Conservation (phyloP, 1,140 invertebrate species). For the Fopius arisanus region DNA sequence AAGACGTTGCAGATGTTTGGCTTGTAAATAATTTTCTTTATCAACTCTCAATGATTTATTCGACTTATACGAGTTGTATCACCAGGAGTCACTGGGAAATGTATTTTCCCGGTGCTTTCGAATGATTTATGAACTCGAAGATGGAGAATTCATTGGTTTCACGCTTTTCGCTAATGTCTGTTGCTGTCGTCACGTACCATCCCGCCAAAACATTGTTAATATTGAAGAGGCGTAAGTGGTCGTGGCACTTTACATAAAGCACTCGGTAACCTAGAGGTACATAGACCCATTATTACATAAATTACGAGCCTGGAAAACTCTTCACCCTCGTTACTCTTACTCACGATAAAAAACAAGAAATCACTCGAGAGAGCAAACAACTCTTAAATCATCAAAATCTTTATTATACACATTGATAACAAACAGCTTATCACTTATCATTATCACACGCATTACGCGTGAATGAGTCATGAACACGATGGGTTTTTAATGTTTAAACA, state of each 20-base stretch:
- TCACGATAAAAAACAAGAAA: not conserved
- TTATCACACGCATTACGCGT: not conserved
- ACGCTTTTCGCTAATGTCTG: not conserved
- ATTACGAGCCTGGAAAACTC: not conserved
- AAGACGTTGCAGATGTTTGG: too few species aligned
- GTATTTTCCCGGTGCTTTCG: too few species aligned
- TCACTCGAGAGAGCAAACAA: not conserved
- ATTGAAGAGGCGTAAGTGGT: slow-evolving; percentile 26
- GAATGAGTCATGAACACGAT: not conserved
- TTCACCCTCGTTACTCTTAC: not conserved
- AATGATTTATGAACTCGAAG: not conserved
- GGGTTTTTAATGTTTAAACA: too few species aligned
- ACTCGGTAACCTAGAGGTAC: not conserved
- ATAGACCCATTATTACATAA: not conserved
- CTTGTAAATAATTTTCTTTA: too few species aligned
- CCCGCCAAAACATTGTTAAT: slow-evolving; percentile 36
- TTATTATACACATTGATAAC: not conserved
- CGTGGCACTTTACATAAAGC: not conserved
- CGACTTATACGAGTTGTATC: too few species aligned
- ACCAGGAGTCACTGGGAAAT: too few species aligned
- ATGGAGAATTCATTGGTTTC: not conserved
- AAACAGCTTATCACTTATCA: not conserved
- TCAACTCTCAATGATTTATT: too few species aligned
- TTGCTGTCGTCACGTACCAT: not conserved
- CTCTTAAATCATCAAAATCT: not conserved